Evolutionary conservation across 2,888 invertebrate species (phyloP), one percentile per base, ranked within the genome.

Genomic region (Zelleria hepariella): DNA sequence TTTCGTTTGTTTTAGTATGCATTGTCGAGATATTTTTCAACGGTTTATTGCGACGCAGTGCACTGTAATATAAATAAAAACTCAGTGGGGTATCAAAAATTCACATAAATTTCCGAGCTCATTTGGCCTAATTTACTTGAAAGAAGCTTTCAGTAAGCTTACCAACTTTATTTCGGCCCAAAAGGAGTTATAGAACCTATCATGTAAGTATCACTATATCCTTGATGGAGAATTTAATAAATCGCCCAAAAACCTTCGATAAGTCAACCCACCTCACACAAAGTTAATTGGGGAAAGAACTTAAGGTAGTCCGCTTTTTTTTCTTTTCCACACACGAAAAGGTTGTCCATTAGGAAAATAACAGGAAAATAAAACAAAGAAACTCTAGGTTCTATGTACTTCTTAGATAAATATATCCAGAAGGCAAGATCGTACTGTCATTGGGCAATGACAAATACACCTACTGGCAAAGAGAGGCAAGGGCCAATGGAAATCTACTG

Each of bases 221-320:
- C n/a, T n/a, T n/a, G n/a, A n/a, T n/a, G 18, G 25, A 26, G 15
- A 54, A n/a, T 54, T 51, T 54, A 54, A 54, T 54, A 26, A n/a
- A 54, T 18, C 18, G 26, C 24, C 54, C 24, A 10, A 54, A 57
- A 57, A 51, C 51, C 27, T 48, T 24, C n/a, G 20, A 21, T 15
- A 6, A 42, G 57, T 47, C 47, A 47, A 51, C 51, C 51, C 51
- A 4, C 51, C 10, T 55, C 53, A 68, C 67, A 68, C 69, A 70
- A 70, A 69, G 69, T 70, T 70, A 64, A 67, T 68, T 65, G 63
- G 62, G 62, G 42, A 62, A 58, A 57, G 60, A 64, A 68, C 63
- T 66, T 66, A 66, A 70, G 69, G 62, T 65, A 67, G 64, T 66
- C 61, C 61, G 63, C 53, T 51, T 61, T 63, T 68, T 67, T 67